Evolutionary conservation across 92 coral and sea anemone genomes (phyloP), one percentile per base, ranked within the genome.

Genomic region (Heteractis magnifica): DNA sequence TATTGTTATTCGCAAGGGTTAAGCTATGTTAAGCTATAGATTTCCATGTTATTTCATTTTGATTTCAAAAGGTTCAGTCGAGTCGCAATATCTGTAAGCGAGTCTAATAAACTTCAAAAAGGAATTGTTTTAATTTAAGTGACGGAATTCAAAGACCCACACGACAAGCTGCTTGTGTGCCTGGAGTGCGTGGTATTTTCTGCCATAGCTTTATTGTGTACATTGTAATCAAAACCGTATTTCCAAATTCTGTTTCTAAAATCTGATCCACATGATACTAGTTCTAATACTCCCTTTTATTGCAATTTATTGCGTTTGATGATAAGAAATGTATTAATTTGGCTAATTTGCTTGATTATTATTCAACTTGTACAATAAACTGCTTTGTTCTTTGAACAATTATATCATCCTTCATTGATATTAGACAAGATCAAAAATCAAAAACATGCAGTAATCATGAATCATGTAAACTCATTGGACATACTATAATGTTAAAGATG

Each of bases 1-100:
- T n/a, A 20, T 58, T 75, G 4, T 2, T 76, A 50, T 50, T 76
- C 58, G 16, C 53, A 8, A 8, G 26, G 79, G 48, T 76, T 76
- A 20, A 52, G 79, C 58, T 16, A 76, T 76, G 79, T 76, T 76
- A 52, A 76, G 79, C 65, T 18, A n/a, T 52, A 19, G 65, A 76
- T 76, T 76, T 49, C 44, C 78, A 76, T 52, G 76, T 20, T 20
- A 20, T 68, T 23, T 26, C 26, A 26, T 13, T 68, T 68, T 68
- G 73, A 68, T 20, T 68, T 26, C 49, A 12, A 68, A 21, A 8
- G 48, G 48, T 26, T 3, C 8, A 23, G 23, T 23, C 72, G 13
- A 4, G 58, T 53, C 13, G 58, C 58, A 53, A 12, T 8, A 53
- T 53, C 58, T 53, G 58, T 53, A 53, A 53, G 13, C 10, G 58